A percentile compares a stretch with the other conserved stretches of the same genome.
These are phyloP conservation scores for Elephas maximus DNA, from an alignment of 2,113 vertebrate species.

Conservation along the genomic window DNA sequence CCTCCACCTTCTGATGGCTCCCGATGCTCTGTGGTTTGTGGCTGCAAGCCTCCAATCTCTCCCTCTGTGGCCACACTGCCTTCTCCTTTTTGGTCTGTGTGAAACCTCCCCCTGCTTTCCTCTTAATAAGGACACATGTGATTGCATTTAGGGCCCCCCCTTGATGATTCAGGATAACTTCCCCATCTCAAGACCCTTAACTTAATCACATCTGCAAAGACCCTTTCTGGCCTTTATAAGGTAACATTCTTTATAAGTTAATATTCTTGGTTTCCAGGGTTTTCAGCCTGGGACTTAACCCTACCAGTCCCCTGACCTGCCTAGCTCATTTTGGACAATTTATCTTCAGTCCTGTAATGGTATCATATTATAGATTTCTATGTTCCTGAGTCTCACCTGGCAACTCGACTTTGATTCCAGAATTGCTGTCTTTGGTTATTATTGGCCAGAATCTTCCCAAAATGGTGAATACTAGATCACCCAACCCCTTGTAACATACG, in stretches of 20 bases:
- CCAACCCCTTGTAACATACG: background rate
- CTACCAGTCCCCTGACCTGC: too few species aligned
- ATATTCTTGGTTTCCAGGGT: background rate
- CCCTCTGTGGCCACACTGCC: too few species aligned
- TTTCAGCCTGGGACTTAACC: too few species aligned
- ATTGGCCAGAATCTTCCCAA: background rate
- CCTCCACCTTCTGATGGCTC: background rate
- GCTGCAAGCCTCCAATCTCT: too few species aligned
- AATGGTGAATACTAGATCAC: background rate
- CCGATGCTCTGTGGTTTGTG: accelerated
- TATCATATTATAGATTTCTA: background rate
- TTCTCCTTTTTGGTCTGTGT: background rate
- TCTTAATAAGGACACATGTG: background rate
- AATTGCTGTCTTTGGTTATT: background rate
- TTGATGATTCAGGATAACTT: too few species aligned
- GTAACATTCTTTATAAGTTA: background rate
- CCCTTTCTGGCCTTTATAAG: too few species aligned
- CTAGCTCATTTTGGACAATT: background rate
- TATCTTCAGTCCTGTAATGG: background rate
- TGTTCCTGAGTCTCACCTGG: background rate
- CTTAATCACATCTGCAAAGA: background rate
- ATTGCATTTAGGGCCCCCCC: background rate
- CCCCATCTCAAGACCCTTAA: background rate
- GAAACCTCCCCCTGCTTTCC: background rate
- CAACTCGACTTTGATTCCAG: background rate